Evolutionary conservation across 1,140 invertebrate genomes (phyloP), one percentile per base, ranked within the genome.

Genomic region (Halictus rubicundus): DNA sequence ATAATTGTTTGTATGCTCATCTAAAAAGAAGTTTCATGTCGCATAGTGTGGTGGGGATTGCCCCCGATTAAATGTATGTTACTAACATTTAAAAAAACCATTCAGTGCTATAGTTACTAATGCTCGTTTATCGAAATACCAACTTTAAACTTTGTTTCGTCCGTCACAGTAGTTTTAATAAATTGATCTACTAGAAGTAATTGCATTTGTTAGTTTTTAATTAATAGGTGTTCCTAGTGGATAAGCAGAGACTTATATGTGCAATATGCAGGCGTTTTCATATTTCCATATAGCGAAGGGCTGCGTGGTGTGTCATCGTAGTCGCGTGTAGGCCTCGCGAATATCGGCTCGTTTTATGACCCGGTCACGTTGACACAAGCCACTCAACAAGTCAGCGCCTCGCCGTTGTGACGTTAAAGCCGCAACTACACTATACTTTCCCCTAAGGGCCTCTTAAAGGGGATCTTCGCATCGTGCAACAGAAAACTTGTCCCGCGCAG

Each of bases 361-460:
- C 87, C 75, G 84, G 87, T 88, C 84, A 88, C 68, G 87, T 83
- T 84, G 87, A 85, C 86, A 79, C 71, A 75, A 88, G 79, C 81
- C 84, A 88, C 87, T 88, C 87, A 82, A 88, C 87, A 83, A 88
- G 87, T 88, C 87, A 88, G 81, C 87, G 87, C 88, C 87, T 88
- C 73, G 69, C 71, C 71, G 73, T 57, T 77, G 68, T 39, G 68
- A 86, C 81, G 74, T 88, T 88, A 88, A 88, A 88, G 87, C 82
- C 73, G 82, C 82, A 72, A 64, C 80, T 79, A 59, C 74, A 52
- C 78, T 82, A 76, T 73, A 81, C 76, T 84, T 82, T 86, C 60
- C 83, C 81, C 83, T 86, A 76, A 88, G 81, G 80, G 80, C 49
- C 70, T 70, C 60, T 87, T 87, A 87, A 87, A 87, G 86, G 25